Evolutionary conservation across 2,797 vertebrate genomes (phyloP).

Genomic region (Gymnoscopelus braueri): DNA sequence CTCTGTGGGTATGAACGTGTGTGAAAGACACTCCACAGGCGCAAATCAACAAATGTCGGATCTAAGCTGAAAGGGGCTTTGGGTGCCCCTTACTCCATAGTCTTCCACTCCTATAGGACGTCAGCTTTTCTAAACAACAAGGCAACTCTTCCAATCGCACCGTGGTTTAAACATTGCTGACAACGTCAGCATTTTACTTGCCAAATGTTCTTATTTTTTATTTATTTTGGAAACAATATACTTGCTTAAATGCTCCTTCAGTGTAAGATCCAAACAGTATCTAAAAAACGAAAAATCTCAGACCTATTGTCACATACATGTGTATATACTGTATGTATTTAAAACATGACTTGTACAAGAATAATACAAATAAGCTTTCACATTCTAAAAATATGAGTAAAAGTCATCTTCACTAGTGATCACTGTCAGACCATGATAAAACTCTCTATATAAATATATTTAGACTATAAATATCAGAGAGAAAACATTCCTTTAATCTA

Average conservation of each 20-base stretch:
- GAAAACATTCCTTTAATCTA: no score
- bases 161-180: background rate
- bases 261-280: background rate
- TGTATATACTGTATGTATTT: no score
- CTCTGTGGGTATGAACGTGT: constrained; percentile 35
- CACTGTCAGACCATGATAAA: no score
- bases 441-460: no score
- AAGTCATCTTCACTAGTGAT: no score
- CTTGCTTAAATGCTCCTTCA: background rate
- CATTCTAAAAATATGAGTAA: no score
- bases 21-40: constrained; percentile 43
- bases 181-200: background rate
- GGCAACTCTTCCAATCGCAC: background rate
- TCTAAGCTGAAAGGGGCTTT: constrained; percentile 15
- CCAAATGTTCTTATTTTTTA: background rate
- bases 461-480: no score
- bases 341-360: no score
- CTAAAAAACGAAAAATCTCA: no score
- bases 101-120: background rate
- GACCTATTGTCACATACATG: no score
- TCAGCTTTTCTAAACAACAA: constrained; percentile 28
- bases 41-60: constrained; percentile 32
- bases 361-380: no score
- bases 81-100: constrained; percentile 17
- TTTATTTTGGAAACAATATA: background rate